These are phyloP conservation scores for Drosophila colorata DNA, from an alignment of 2,888 invertebrate genomes.

Conservation along the genomic window DNA sequence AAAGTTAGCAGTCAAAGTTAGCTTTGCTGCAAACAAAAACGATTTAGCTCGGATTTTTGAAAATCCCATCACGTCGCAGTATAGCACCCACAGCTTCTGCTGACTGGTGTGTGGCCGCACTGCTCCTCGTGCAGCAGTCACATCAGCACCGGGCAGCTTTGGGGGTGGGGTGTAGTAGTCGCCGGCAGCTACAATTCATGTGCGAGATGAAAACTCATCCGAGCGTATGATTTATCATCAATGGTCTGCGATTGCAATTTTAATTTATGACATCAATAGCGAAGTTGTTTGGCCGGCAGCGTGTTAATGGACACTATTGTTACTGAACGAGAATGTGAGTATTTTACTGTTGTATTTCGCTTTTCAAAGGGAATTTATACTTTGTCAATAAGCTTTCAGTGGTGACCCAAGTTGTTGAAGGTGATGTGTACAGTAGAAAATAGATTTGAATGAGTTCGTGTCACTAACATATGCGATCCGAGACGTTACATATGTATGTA, in stretches of 20 bases:
- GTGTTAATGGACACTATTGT: constrained; percentile 73
- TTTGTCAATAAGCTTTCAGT: constrained; percentile 45
- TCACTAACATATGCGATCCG: neutral
- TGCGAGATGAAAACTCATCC: constrained; percentile 73
- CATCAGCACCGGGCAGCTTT: constrained; percentile 31
- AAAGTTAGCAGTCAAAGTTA: constrained; percentile 72
- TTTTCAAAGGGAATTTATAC: constrained; percentile 38
- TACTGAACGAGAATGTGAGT: constrained; percentile 45
- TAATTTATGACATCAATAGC: constrained; percentile 73
- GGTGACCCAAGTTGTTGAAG: constrained; percentile 10
- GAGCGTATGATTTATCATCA: constrained; percentile 73
- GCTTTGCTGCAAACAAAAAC: constrained; percentile 69
- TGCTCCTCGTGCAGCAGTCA: constrained; percentile 42
- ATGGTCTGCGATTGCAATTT: constrained; percentile 74
- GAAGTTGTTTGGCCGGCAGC: constrained; percentile 65
- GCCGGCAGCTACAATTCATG: constrained; percentile 71
- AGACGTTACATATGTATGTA: too few relatives aligned
- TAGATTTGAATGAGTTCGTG: neutral
- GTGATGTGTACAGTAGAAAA: constrained; percentile 7
- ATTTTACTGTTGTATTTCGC: constrained; percentile 23
- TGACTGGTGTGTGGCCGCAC: constrained; percentile 12
- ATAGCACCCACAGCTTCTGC: constrained; percentile 42
- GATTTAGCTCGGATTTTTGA: constrained; percentile 72
- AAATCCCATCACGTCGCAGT: constrained; percentile 72
- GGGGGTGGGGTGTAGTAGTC: constrained; percentile 29